Evolutionary conservation across 2,797 vertebrate genomes (phyloP).

Genomic region (Cygnus olor): DNA sequence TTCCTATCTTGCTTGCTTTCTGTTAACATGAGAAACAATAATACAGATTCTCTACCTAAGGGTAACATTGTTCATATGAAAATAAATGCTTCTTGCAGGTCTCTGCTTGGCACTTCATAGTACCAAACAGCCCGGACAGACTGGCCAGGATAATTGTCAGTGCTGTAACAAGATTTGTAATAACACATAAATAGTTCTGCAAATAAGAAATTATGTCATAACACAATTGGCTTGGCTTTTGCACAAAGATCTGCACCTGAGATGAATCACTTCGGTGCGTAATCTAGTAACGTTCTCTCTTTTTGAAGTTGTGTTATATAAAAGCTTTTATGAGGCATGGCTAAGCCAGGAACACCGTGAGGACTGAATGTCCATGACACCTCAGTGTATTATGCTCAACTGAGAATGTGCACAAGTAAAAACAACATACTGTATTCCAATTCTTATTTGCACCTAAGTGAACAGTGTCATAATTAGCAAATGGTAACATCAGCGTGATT

Average conservation of each 20-base stretch:
- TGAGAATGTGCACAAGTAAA: neutral
- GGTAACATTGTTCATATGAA: neutral
- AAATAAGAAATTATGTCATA: constrained; percentile 33
- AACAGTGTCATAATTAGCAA: constrained; percentile 21
- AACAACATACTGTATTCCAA: neutral
- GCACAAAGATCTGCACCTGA: constrained; percentile 12
- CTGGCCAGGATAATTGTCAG: neutral
- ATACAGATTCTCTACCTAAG: neutral
- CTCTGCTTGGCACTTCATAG: neutral
- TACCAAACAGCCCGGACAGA: neutral
- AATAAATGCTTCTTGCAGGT: neutral
- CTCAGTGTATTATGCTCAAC: neutral
- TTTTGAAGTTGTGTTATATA: constrained; percentile 31
- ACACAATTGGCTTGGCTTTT: constrained; percentile 20
- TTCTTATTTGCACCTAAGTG: neutral
- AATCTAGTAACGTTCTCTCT: constrained; percentile 15
- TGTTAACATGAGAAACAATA: neutral
- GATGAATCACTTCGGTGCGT: constrained; percentile 50
- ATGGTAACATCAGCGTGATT: constrained; percentile 17
- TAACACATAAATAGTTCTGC: constrained; percentile 23
- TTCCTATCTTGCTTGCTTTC: neutral
- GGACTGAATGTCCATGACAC: neutral
- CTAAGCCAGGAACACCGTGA: neutral
- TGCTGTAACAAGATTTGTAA: constrained; percentile 10
- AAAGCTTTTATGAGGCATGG: neutral